Evolutionary conservation across 2,113 vertebrate genomes (phyloP), one percentile per base, ranked within the genome.

Genomic region (Heterochromis multidens): DNA sequence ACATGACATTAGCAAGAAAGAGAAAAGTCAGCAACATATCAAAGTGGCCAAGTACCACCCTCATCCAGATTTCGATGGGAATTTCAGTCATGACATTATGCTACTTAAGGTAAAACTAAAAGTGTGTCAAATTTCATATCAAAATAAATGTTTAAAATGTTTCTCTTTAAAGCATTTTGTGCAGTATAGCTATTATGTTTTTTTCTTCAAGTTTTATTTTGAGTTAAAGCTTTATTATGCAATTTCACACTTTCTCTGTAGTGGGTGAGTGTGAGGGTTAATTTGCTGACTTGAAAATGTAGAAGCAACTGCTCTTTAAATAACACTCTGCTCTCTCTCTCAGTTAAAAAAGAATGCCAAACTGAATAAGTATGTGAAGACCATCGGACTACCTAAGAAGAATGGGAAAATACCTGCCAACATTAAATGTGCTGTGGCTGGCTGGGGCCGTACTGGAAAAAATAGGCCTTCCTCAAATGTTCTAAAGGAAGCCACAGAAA

Each of bases 1-100:
- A 52, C 93, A 96, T 31, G 7, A 95, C 59, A 77, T 94, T 13
- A 83, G 3, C 3, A 82, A 88, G 25, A 2, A 16, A 5, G 94
- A 95, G 87, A 43, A 87, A 25, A 93, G 57, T 72, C 95, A 95
- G 83, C 95, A 96, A 77, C 1, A 2, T 9, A 92, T 95, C 10
- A 0, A 33, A 61, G 95, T 95, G 60, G 78, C 54, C 8, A 11
- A 89, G 9, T 90, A 63, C 59, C 5, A 76, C 35, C 40, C 0
- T 5, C 94, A 95, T 88, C 82, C 83, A 0, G 2, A 85, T 1
- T 95, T 5, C 81, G n/a, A 0, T 1, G 35, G 27, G 12, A 0
- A 57, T 3, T 4, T 1, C 0, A 16, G 56, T 8, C 60, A 91
- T 21, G 95, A 95, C 56, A 91, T 96, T 2, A 95, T 96, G 95